These are phyloP conservation scores for Scolopax bukidnonensis DNA, from an alignment of 2,797 vertebrate species.

Conservation along the genomic window DNA sequence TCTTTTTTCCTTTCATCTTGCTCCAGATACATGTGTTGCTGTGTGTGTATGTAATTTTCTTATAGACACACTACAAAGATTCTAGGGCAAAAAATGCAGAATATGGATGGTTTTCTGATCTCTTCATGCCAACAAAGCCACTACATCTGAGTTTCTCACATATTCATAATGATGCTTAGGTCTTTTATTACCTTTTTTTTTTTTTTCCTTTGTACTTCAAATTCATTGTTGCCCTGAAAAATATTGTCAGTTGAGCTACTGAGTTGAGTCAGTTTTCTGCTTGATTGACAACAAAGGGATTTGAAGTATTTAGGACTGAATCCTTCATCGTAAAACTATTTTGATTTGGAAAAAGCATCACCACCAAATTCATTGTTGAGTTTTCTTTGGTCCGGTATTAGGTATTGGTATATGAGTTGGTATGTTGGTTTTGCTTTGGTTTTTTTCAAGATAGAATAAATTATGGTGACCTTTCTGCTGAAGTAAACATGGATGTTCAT, in stretches of 20 bases:
- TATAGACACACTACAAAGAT: not conserved
- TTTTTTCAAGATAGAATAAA: not conserved
- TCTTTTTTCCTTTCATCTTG: not conserved
- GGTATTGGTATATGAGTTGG: not conserved
- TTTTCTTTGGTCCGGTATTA: not conserved
- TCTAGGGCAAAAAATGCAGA: not conserved
- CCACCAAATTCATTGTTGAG: not conserved
- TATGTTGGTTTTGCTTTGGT: not conserved
- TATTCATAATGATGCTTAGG: not conserved
- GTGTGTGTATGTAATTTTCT: not conserved
- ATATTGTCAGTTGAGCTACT: not conserved
- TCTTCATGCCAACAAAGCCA: not conserved
- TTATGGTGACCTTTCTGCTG: not conserved
- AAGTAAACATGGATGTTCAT: not conserved
- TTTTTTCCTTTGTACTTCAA: not conserved
- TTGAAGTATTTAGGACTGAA: not conserved
- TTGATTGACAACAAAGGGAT: not conserved
- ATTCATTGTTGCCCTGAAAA: not conserved
- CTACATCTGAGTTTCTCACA: not conserved
- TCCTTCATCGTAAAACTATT: not conserved
- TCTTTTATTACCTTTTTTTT: not conserved
- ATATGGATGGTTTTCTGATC: not conserved
- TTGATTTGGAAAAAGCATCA: not conserved
- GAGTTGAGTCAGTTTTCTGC: constrained; percentile 10
- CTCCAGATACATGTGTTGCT: not conserved